Percentiles rank a stretch among this genome's conserved stretches.
phyloP scores from a whole-genome alignment of 2,113 vertebrate genomes.

The Archilochus colubris region DNA sequence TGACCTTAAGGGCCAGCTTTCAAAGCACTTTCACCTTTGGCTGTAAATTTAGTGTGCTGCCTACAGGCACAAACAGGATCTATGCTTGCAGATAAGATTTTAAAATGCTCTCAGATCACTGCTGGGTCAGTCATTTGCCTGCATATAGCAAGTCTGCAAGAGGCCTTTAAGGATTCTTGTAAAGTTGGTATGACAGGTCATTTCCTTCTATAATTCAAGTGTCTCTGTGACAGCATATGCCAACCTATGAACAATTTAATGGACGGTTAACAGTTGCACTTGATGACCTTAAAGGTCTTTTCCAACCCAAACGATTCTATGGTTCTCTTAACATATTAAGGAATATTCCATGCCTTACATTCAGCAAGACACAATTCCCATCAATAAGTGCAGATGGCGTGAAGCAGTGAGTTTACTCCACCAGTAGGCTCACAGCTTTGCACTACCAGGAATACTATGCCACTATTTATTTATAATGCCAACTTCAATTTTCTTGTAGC shows the following conservation, averaged over 20 bases:
- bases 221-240: not conserved
- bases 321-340: not conserved
- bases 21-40: conserved; percentile 13
- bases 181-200: not conserved
- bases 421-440: not conserved
- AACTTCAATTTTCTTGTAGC: not conserved
- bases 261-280: not conserved
- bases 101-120: not conserved
- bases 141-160: not conserved
- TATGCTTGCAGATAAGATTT: not conserved
- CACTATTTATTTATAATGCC: not conserved
- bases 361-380: not conserved
- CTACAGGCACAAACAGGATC: conserved; percentile 1
- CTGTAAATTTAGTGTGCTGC: not conserved
- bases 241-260: not conserved
- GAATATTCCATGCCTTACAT: not conserved
- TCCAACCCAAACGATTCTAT: no score
- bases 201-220: conserved; percentile 11
- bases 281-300: no score
- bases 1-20: conserved; percentile 3
- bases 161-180: not conserved
- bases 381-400: not conserved
- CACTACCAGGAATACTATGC: not conserved
- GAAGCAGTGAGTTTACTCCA: not conserved
- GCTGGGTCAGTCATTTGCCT: not conserved